phyloP scores from a whole-genome alignment of 2,113 vertebrate species.

The Python bivittatus region DNA sequence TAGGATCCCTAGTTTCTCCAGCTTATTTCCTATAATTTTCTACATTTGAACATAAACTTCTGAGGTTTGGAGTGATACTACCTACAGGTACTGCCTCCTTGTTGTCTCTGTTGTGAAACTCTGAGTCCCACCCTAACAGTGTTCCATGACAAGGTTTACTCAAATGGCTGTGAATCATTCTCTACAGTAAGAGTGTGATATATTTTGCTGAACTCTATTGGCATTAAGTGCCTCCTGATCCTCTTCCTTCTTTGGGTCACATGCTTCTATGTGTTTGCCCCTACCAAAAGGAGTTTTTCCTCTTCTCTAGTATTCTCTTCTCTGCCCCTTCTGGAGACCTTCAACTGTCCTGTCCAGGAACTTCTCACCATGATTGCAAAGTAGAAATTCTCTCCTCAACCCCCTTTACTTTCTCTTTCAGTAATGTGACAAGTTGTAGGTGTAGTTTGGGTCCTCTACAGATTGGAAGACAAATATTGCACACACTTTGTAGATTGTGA shows the following conservation, averaged over 20 bases:
- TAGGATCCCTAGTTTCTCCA: not conserved
- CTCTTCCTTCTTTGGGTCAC: too few relatives aligned
- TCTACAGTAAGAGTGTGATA: too few relatives aligned
- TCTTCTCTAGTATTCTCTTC: too few relatives aligned
- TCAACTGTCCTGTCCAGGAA: not conserved
- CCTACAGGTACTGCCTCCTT: not conserved
- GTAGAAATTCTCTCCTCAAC: not conserved
- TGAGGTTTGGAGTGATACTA: not conserved
- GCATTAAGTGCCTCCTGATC: too few relatives aligned
- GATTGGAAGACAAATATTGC: not conserved
- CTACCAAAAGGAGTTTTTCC: too few relatives aligned
- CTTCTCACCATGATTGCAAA: not conserved
- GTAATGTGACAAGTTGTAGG: too few relatives aligned
- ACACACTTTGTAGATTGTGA: not conserved
- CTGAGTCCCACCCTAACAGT: too few relatives aligned
- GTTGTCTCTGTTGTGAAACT: too few relatives aligned
- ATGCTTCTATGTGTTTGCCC: too few relatives aligned
- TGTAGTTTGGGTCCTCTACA: not conserved
- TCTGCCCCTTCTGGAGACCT: not conserved
- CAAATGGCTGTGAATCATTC: too few relatives aligned
- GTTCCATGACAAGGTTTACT: too few relatives aligned
- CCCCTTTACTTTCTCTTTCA: not conserved
- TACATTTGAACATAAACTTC: not conserved
- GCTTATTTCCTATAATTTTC: not conserved
- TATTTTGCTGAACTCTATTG: too few relatives aligned